phyloP scores from a whole-genome alignment of 2,888 invertebrate genomes.

The Craniophora ligustri region DNA sequence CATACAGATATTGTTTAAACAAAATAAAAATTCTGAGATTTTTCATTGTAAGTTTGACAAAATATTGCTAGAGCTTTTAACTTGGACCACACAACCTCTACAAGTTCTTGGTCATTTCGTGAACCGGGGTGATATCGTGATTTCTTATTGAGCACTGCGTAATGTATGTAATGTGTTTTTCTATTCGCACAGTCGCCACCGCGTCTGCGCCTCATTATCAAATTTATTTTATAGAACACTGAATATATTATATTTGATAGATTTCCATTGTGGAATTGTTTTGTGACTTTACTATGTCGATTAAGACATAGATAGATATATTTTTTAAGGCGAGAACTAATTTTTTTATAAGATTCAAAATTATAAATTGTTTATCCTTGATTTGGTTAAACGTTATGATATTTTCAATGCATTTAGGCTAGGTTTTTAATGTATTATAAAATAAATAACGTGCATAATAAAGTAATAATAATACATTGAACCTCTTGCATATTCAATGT shows the following conservation, averaged over 20 bases:
- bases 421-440: too few relatives aligned
- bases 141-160: conserved; percentile 66
- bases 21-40: too few relatives aligned
- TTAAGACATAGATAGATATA: not conserved
- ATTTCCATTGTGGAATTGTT: conserved; percentile 14
- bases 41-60: too few relatives aligned
- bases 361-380: too few relatives aligned
- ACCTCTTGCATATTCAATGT: too few relatives aligned
- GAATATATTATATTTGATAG: conserved; percentile 29
- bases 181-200: conserved; percentile 56
- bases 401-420: too few relatives aligned
- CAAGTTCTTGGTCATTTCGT: conserved; percentile 54
- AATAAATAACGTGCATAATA: too few relatives aligned
- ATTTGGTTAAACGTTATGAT: too few relatives aligned
- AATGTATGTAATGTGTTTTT: conserved; percentile 64
- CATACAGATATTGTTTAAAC: too few relatives aligned
- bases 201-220: conserved; percentile 49
- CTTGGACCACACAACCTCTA: conserved; percentile 32
- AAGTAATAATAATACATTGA: too few relatives aligned
- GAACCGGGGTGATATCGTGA: conserved; percentile 64
- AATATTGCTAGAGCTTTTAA: conserved; percentile 11
- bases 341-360: too few relatives aligned
- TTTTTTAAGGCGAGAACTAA: too few relatives aligned
- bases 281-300: not conserved
- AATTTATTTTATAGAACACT: conserved; percentile 37